Percentiles rank a stretch among this genome's conserved stretches.
These are phyloP conservation scores for Machimus atricapillus DNA, from an alignment of 2,888 invertebrate species.

Conservation along the genomic window DNA sequence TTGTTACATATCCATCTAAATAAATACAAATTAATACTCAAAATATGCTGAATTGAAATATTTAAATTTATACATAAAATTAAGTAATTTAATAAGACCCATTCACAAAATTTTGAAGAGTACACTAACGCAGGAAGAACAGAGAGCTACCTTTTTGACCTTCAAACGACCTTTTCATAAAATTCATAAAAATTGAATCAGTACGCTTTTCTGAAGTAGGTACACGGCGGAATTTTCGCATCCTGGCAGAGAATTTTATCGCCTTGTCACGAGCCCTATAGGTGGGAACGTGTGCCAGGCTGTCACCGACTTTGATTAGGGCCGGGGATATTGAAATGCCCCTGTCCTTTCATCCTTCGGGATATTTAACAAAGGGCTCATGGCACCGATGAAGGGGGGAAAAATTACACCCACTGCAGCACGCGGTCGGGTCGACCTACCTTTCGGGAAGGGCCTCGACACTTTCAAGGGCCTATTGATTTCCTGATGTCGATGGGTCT, in stretches of 20 bases:
- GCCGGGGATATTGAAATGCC: background rate
- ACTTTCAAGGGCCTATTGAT: conserved; percentile 20
- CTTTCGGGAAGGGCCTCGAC: background rate
- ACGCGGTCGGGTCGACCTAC: background rate
- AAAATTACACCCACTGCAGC: background rate
- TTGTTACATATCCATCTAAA: too few relatives aligned
- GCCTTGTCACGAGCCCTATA: background rate
- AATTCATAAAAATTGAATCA: background rate
- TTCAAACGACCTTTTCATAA: background rate
- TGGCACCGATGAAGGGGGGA: background rate
- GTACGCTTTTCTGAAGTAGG: background rate
- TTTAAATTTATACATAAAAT: too few relatives aligned
- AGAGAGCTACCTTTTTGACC: background rate
- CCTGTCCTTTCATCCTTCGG: background rate
- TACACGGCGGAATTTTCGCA: background rate
- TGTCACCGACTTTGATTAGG: background rate
- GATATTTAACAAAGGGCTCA: background rate
- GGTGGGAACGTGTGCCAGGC: background rate
- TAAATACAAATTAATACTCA: too few relatives aligned
- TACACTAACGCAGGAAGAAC: background rate
- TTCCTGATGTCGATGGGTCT: conserved; percentile 19
- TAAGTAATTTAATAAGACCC: too few relatives aligned
- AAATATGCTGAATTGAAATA: too few relatives aligned
- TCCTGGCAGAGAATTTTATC: background rate
- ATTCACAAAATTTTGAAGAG: too few relatives aligned